Conservation (phyloP, 2,888 invertebrate genomes). For the Drosophila histrio region DNA sequence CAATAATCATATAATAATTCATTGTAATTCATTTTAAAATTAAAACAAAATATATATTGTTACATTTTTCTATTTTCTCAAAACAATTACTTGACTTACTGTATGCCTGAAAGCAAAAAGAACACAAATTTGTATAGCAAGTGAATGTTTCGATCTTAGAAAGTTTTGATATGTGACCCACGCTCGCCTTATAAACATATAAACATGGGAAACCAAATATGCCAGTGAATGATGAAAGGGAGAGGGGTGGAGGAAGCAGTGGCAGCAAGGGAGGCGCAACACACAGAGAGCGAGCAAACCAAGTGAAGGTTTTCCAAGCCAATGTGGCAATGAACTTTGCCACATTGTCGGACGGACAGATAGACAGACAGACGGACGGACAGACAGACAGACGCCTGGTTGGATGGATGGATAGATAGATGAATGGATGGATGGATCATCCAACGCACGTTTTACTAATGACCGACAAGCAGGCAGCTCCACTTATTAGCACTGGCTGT, state of each 20-base stretch:
- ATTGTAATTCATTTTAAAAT: too few relatives aligned
- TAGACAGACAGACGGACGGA: too few relatives aligned
- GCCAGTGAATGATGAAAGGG: conserved; percentile 2
- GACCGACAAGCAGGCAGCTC: conserved; percentile 27
- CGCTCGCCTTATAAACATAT: not conserved
- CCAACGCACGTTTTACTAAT: conserved; percentile 47
- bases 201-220: conserved; percentile 40
- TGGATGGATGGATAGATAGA: not conserved
- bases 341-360: conserved; percentile 15
- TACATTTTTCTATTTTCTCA: too few relatives aligned
- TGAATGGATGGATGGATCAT: conserved; percentile 16
- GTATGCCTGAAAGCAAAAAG: too few relatives aligned
- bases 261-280: not conserved
- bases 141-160: conserved; percentile 44
- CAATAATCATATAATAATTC: too few relatives aligned
- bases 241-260: not conserved
- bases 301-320: conserved; percentile 41
- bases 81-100: too few relatives aligned
- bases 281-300: not conserved
- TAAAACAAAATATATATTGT: too few relatives aligned
- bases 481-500: conserved; percentile 42
- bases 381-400: too few relatives aligned
- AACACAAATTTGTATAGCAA: conserved; percentile 6
- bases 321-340: conserved; percentile 61
- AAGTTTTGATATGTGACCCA: conserved; percentile 22